Conservation (phyloP, 2,888 invertebrate species). For the Trichogramma evanescens region DNA sequence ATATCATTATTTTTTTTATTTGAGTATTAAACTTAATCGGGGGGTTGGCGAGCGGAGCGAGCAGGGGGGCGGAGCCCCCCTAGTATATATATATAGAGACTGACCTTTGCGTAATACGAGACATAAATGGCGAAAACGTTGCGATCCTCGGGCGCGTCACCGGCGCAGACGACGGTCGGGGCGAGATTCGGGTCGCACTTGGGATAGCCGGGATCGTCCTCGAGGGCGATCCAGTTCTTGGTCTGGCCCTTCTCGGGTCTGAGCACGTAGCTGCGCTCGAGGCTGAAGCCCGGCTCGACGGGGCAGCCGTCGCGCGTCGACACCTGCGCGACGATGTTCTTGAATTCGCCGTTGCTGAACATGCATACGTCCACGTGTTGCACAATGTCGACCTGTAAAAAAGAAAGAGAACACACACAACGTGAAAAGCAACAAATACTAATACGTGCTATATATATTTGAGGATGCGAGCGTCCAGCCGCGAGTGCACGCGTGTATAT, state of each 20-base stretch:
- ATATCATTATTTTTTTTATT: too few species aligned
- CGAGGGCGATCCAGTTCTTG: constrained; percentile 87
- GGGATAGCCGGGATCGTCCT: constrained; percentile 67
- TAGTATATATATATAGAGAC: too few species aligned
- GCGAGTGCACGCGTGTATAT: too few species aligned
- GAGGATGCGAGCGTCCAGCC: too few species aligned
- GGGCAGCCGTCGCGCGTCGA: constrained; percentile 60
- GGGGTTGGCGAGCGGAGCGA: too few species aligned
- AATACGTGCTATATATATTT: too few species aligned
- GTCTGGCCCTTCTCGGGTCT: constrained; percentile 70
- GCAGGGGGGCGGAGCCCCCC: too few species aligned
- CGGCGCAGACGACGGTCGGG: constrained; percentile 51
- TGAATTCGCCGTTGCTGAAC: constrained; percentile 91
- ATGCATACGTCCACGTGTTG: constrained; percentile 91
- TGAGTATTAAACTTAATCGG: too few species aligned
- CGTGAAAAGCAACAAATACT: too few species aligned
- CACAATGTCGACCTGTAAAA: constrained; percentile 66
- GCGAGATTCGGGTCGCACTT: constrained; percentile 51
- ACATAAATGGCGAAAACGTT: constrained; percentile 88
- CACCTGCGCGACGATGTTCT: constrained; percentile 74
- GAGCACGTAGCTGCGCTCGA: constrained; percentile 60
- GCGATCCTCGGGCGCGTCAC: constrained; percentile 61
- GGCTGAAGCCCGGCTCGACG: constrained; percentile 58
- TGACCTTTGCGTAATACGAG: constrained; percentile 78
- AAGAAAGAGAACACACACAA: too few species aligned